Percentiles rank a stretch among this genome's conserved stretches.
phyloP scores from a whole-genome alignment of 2,797 vertebrate species.

The Chelmon rostratus region DNA sequence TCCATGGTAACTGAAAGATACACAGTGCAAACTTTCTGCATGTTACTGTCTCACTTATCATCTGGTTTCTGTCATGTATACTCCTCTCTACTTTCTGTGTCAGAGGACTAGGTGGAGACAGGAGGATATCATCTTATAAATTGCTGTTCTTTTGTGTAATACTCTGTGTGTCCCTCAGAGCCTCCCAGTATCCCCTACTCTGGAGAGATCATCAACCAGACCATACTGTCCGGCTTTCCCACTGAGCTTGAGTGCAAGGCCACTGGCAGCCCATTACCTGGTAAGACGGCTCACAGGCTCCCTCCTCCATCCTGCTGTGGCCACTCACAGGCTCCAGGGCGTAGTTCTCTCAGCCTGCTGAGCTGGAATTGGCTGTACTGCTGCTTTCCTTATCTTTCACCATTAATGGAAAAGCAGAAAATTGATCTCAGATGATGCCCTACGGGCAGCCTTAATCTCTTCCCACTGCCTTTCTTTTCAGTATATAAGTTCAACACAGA shows the following conservation, averaged over 20 bases:
- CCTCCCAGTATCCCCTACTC: conserved; percentile 90
- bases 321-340: conserved; percentile 14
- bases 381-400: conserved; percentile 46
- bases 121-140: conserved; percentile 31
- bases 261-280: conserved; percentile 91
- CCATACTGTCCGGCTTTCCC: conserved; percentile 90
- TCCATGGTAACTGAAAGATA: conserved; percentile 90
- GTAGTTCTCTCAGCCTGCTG: conserved; percentile 13
- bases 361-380: conserved; percentile 15
- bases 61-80: conserved; percentile 25
- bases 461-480: conserved; percentile 26
- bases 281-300: conserved; percentile 76
- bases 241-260: conserved; percentile 92
- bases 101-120: conserved; percentile 29
- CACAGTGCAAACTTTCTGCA: conserved; percentile 17
- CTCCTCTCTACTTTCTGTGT: background rate
- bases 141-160: conserved; percentile 34
- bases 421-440: conserved; percentile 56
- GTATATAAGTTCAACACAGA: conserved; percentile 22
- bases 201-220: conserved; percentile 91
- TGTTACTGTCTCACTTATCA: conserved; percentile 26
- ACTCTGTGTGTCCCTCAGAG: conserved; percentile 82
- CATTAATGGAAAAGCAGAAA: conserved; percentile 45
- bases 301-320: conserved; percentile 22
- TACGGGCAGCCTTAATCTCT: conserved; percentile 25